A percentile compares a stretch with the other conserved stretches of the same genome.
Conservation (phyloP, 2,888 invertebrate genomes). For the Odontocolon sp. region DNA sequence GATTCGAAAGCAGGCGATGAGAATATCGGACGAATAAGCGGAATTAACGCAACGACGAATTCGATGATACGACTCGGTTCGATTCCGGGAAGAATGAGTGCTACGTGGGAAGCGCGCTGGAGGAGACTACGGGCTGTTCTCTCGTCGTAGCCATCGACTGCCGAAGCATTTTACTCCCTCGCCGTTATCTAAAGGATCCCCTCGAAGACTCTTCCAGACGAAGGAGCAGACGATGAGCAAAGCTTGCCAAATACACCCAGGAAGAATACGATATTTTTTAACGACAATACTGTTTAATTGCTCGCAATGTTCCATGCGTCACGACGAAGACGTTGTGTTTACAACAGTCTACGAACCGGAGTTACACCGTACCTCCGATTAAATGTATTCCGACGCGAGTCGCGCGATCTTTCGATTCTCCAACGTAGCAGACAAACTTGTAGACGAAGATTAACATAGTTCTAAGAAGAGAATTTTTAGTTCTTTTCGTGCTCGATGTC, state of each 20-base stretch:
- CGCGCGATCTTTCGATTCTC: neutral
- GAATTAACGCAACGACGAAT: conserved; percentile 3
- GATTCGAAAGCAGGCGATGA: conserved; percentile 46
- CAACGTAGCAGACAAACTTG: neutral
- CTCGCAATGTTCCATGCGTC: conserved; percentile 41
- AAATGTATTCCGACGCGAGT: conserved; percentile 21
- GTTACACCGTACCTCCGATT: neutral
- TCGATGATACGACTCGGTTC: conserved; percentile 65
- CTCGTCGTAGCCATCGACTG: conserved; percentile 72
- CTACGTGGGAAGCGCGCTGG: conserved; percentile 70
- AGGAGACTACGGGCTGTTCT: conserved; percentile 73
- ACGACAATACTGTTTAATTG: conserved; percentile 67
- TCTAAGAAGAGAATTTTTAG: conserved; percentile 4
- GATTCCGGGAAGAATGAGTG: conserved; percentile 66
- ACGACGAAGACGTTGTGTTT: conserved; percentile 19
- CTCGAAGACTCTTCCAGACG: conserved; percentile 63
- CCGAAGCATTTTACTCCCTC: neutral
- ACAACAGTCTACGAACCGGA: neutral
- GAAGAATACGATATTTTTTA: conserved; percentile 72
- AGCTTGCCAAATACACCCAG: conserved; percentile 73
- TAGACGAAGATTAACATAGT: neutral
- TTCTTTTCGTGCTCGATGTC: conserved; percentile 64
- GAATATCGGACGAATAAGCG: conserved; percentile 16
- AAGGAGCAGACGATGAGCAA: conserved; percentile 49
- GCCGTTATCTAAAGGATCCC: conserved; percentile 12